These are phyloP conservation scores for Stichopus chloronotus DNA, from an alignment of 35 echinoderm and acorn worm species.

Conservation along the genomic window DNA sequence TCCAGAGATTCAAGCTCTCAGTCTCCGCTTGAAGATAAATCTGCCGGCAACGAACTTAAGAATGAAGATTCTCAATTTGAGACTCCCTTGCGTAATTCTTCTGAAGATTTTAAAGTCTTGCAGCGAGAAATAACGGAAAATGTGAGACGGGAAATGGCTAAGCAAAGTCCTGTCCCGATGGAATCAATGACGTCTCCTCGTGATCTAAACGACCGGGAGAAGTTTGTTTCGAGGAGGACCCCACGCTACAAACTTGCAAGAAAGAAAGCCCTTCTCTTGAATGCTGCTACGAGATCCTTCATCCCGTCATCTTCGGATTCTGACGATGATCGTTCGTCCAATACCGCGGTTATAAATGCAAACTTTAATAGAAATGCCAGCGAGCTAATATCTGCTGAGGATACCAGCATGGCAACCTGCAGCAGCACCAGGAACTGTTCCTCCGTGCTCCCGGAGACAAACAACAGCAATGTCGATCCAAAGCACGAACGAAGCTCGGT, in stretches of 20 bases:
- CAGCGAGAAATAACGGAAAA: conserved; percentile 42
- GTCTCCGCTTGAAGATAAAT: not conserved
- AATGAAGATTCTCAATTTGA: not conserved
- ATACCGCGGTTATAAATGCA: not conserved
- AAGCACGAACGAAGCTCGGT: not conserved
- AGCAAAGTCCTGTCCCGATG: not conserved
- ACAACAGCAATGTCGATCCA: not conserved
- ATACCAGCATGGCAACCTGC: not conserved
- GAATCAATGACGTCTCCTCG: not conserved
- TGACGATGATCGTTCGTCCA: not conserved
- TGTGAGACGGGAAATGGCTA: not conserved
- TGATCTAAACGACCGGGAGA: not conserved
- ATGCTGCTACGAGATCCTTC: not conserved
- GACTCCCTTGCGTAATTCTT: not conserved
- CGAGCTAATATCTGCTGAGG: not conserved
- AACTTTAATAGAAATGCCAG: conserved; percentile 39
- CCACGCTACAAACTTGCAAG: conserved; percentile 15
- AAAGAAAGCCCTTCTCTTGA: conserved; percentile 23
- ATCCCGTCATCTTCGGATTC: conserved; percentile 13
- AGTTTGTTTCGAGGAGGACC: conserved; percentile 4
- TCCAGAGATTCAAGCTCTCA: not conserved
- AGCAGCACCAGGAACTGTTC: not conserved
- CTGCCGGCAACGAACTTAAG: not conserved
- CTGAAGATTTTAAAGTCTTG: conserved; percentile 5
- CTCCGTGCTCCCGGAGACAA: not conserved